Evolutionary conservation across 1,140 invertebrate genomes (phyloP).

Genomic region (Drosophila nigromelanica): DNA sequence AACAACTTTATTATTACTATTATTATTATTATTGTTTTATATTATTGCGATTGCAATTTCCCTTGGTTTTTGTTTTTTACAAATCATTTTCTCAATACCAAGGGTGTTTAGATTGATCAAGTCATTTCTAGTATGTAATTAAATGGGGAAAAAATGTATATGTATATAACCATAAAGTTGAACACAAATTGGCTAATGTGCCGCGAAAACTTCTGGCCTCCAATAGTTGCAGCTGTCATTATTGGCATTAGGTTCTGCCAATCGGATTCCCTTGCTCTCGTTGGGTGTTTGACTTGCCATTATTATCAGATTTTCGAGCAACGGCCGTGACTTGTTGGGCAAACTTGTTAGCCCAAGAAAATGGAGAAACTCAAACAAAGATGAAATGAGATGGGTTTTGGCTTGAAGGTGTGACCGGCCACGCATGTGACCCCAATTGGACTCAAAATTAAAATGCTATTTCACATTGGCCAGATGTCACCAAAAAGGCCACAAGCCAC

Average conservation of each 20-base stretch:
- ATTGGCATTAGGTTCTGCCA: conserved; percentile 31
- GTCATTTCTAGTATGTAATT: conserved; percentile 46
- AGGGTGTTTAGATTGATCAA: conserved; percentile 59
- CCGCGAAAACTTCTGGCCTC: conserved; percentile 60
- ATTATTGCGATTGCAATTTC: too few species aligned
- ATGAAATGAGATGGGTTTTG: conserved; percentile 40
- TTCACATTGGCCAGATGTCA: conserved; percentile 64
- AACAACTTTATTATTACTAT: background rate
- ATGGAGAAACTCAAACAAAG: conserved; percentile 52
- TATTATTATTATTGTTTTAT: conserved; percentile 23
- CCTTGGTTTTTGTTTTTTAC: conserved; percentile 38
- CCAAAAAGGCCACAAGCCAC: conserved; percentile 45
- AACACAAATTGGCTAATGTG: conserved; percentile 19
- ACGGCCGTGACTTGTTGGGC: conserved; percentile 55
- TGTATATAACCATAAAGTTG: background rate
- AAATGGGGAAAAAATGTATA: background rate
- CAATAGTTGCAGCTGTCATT: conserved; percentile 72
- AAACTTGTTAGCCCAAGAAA: conserved; percentile 48
- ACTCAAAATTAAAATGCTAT: conserved; percentile 64
- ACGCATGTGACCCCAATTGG: conserved; percentile 80
- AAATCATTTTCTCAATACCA: conserved; percentile 62
- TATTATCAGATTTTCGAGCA: conserved; percentile 57
- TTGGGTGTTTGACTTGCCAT: conserved; percentile 65
- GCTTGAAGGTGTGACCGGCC: conserved; percentile 65
- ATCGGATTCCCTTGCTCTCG: conserved; percentile 43